phyloP scores from a whole-genome alignment of 1,140 invertebrate species.

The Glomeris maerens region DNA sequence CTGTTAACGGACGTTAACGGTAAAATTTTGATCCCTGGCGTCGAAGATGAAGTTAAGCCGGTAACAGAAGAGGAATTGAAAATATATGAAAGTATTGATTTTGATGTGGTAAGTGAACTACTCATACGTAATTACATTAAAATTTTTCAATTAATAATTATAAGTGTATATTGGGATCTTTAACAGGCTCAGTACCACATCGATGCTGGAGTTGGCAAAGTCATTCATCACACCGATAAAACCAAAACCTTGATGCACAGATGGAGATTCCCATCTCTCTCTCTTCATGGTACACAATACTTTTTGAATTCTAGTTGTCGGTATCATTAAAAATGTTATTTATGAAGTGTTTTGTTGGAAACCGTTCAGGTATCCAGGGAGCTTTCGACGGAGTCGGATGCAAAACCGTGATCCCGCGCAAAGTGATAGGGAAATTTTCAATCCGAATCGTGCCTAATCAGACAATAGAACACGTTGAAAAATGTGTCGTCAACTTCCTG shows the following conservation, averaged over 20 bases:
- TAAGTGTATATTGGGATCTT: neutral
- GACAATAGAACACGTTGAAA: slow-evolving; percentile 55
- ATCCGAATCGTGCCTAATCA: slow-evolving; percentile 87
- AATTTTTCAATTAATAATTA: slow-evolving; percentile 5
- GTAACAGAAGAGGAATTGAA: slow-evolving; percentile 56
- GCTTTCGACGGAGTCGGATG: slow-evolving; percentile 80
- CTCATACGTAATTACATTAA: neutral
- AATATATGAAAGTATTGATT: slow-evolving; percentile 76
- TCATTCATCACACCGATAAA: slow-evolving; percentile 55
- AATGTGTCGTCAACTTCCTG: slow-evolving; percentile 58
- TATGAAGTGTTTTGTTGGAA: slow-evolving; percentile 1
- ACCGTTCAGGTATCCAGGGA: slow-evolving; percentile 53
- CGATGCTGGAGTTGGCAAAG: slow-evolving; percentile 51
- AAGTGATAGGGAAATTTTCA: slow-evolving; percentile 93
- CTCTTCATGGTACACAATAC: slow-evolving; percentile 57
- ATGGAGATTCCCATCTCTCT: slow-evolving; percentile 79
- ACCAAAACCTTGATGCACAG: slow-evolving; percentile 64
- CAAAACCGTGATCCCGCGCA: slow-evolving; percentile 90
- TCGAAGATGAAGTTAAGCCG: slow-evolving; percentile 62
- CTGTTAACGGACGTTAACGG: slow-evolving; percentile 69
- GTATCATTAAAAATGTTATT: no score
- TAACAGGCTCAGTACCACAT: slow-evolving; percentile 49
- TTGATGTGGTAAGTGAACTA: slow-evolving; percentile 45
- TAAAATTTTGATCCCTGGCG: slow-evolving; percentile 61
- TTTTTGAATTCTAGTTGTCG: no score